Conservation (phyloP, 2,113 vertebrate genomes). For the Grammomys dolichurus region DNA sequence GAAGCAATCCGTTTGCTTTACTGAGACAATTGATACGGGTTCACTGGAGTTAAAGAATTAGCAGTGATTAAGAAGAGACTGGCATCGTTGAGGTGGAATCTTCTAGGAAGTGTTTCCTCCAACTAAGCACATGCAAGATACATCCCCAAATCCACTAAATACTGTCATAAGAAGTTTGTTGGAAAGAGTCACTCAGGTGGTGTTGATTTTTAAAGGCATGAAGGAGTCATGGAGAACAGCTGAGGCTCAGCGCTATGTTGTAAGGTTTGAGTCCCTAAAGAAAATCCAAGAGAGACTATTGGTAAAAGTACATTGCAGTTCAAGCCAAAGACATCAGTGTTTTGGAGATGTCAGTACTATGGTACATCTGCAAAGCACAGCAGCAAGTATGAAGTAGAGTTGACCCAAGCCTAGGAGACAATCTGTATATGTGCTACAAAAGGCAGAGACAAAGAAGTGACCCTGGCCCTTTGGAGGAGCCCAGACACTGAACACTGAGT, state of each 20-base stretch:
- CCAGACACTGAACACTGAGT: neutral
- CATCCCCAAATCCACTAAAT: neutral
- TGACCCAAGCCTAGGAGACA: neutral
- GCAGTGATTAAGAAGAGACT: neutral
- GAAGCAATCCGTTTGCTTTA: neutral
- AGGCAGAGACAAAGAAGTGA: neutral
- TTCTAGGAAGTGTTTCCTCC: neutral
- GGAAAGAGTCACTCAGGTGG: neutral
- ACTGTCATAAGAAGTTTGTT: neutral
- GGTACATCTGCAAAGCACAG: neutral
- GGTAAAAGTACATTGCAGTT: neutral
- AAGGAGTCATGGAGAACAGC: neutral
- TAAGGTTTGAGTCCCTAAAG: neutral
- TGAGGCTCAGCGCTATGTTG: neutral
- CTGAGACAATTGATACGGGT: neutral
- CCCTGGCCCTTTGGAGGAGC: neutral
- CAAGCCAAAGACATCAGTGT: neutral
- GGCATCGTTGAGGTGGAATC: neutral
- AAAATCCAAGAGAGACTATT: neutral
- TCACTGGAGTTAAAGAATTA: neutral
- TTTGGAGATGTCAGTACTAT: neutral
- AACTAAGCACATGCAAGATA: neutral
- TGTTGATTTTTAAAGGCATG: neutral
- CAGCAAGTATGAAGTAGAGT: neutral
- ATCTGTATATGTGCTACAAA: neutral